phyloP scores from a whole-genome alignment of 2,113 vertebrate genomes.

The Narcine bancroftii region DNA sequence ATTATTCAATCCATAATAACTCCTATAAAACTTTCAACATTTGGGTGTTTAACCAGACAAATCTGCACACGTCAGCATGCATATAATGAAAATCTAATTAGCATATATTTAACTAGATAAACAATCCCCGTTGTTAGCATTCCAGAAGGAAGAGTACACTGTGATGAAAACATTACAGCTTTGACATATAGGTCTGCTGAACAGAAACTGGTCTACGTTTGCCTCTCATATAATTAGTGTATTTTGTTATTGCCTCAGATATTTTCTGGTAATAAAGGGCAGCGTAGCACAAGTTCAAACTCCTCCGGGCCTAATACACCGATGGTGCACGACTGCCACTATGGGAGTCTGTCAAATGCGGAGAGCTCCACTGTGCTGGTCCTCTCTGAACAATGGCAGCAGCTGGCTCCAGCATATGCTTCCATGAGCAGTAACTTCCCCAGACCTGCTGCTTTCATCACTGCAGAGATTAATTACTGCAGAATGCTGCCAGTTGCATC shows the following conservation, averaged over 20 bases:
- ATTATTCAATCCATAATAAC: not conserved
- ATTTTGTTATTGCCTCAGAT: conserved; percentile 51
- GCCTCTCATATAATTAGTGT: conserved; percentile 34
- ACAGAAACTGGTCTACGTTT: conserved; percentile 21
- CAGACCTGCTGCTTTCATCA: conserved; percentile 55
- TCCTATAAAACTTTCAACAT: not conserved
- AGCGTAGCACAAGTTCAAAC: conserved; percentile 48
- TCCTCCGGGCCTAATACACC: conserved; percentile 46
- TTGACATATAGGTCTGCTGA: conserved; percentile 30
- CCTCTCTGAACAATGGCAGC: conserved; percentile 52
- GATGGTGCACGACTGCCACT: conserved; percentile 52
- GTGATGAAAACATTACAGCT: conserved; percentile 34
- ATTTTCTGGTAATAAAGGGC: conserved; percentile 64
- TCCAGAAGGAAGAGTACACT: not conserved
- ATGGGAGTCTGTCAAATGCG: conserved; percentile 52
- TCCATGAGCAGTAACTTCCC: conserved; percentile 56
- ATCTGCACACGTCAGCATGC: not conserved
- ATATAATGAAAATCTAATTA: conserved; percentile 20
- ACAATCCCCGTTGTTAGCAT: conserved; percentile 23
- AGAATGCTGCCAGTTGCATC: conserved; percentile 59
- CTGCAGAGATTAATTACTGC: conserved; percentile 69
- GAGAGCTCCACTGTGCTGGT: conserved; percentile 48
- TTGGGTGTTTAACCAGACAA: not conserved
- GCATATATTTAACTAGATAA: not conserved
- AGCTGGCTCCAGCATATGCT: conserved; percentile 67